Evolutionary conservation across 2,113 vertebrate genomes (phyloP).

Genomic region (Agapornis roseicollis): DNA sequence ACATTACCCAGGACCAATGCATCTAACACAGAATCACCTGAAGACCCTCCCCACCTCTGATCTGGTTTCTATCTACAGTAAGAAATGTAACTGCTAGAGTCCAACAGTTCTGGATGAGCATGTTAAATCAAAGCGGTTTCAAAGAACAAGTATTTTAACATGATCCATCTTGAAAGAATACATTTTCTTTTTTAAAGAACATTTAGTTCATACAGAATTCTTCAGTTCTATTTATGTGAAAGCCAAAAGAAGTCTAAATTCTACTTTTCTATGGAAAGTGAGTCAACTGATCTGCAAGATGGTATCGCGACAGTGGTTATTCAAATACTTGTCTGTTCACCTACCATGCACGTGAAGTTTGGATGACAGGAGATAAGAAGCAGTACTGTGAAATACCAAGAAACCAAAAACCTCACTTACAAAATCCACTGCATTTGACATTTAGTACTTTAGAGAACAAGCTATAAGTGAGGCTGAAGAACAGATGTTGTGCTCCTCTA

Average conservation of each 20-base stretch:
- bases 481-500: neutral
- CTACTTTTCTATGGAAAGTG: neutral
- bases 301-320: neutral
- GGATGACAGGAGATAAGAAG: neutral
- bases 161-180: neutral
- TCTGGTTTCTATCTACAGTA: neutral
- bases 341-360: neutral
- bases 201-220: neutral
- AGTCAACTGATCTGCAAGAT: neutral
- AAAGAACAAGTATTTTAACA: neutral
- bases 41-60: slow-evolving; percentile 19
- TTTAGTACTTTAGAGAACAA: neutral
- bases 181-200: neutral
- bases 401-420: neutral
- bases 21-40: neutral
- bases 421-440: neutral
- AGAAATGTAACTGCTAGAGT: neutral
- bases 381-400: neutral
- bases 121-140: neutral
- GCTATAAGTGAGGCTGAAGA: neutral
- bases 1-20: neutral
- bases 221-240: neutral
- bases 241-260: neutral
- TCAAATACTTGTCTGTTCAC: neutral
- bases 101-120: neutral